Evolutionary conservation across 2,113 vertebrate genomes (phyloP), one percentile per base, ranked within the genome.

Genomic region (Sturnus vulgaris): DNA sequence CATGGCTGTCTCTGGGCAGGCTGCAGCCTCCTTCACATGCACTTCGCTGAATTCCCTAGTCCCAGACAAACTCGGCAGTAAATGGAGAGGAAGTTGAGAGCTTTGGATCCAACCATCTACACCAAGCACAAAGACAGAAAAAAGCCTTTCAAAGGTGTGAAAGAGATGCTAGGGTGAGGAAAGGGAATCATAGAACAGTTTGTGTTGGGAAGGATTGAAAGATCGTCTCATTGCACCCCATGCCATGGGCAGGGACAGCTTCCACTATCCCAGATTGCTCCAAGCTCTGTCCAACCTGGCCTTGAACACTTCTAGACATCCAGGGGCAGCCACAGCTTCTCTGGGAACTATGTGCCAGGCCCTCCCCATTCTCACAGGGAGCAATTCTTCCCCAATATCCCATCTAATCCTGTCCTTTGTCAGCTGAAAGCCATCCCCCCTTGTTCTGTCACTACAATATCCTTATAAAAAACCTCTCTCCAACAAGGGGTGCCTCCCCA

Each of bases 1-100:
- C 22, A n/a, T 63, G 85, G 88, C 50, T 73, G 61, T 60, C 63
- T 84, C 55, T 12, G 53, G 73, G 77, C 59, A 77, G 65, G 73
- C 81, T 82, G 91, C 94, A 61, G 81, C 87, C 93, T 90, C 93
- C 95, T 96, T 90, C 89, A 80, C 63, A 40, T 16, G 88, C 90
- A 28, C 86, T 95, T 80, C 56, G 77, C 63, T 66, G 20, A 92
- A 90, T 87, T 82, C 95, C 92, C 82, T 2, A 49, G 79, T 37
- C 75, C 72, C 90, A 60, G 10, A 52, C 12, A 28, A 85, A 75
- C 50, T 30, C 7, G 0, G 12, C 56, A 70, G 56, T 12, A 49
- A 42, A 42, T 0, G 0, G 37, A 86, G 25, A 28, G 39, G 42
- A 72, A 42, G 47, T 7, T 13, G 63, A n/a, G 12, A 82, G 61